Conservation (phyloP, 2,797 vertebrate species). For the Myripristis murdjan region DNA sequence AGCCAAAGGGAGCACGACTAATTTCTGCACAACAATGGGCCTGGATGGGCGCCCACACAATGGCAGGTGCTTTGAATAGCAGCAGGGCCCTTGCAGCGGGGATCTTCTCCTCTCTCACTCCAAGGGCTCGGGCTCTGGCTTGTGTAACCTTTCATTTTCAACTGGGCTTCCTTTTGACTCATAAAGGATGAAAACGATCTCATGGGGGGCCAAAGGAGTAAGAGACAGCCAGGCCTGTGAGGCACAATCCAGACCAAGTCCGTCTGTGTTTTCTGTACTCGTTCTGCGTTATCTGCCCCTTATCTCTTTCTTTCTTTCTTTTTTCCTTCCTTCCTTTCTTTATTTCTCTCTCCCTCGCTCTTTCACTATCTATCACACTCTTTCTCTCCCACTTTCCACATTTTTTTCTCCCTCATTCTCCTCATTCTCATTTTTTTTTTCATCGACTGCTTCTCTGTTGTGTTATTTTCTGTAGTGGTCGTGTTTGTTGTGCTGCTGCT, state of each 20-base stretch:
- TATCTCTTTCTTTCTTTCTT: slow-evolving; percentile 12
- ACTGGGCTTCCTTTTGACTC: slow-evolving; percentile 85
- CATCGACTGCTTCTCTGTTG: slow-evolving; percentile 52
- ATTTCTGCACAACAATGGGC: slow-evolving; percentile 84
- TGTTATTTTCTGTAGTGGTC: slow-evolving; percentile 63
- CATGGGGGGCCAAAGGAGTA: slow-evolving; percentile 76
- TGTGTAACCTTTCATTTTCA: slow-evolving; percentile 87
- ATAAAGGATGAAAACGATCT: slow-evolving; percentile 89
- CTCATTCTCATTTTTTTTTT: slow-evolving; percentile 15
- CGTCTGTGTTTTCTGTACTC: slow-evolving; percentile 44
- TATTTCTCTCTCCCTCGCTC: slow-evolving; percentile 28
- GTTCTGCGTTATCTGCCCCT: slow-evolving; percentile 8
- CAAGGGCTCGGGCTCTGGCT: slow-evolving; percentile 76
- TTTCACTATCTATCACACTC: slow-evolving; percentile 32
- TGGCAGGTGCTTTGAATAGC: slow-evolving; percentile 88
- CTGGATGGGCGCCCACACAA: slow-evolving; percentile 86
- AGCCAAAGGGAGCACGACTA: slow-evolving; percentile 84
- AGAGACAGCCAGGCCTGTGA: slow-evolving; percentile 77
- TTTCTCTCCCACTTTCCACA: slow-evolving; percentile 2
- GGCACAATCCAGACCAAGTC: slow-evolving; percentile 71
- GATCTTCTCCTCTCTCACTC: slow-evolving; percentile 82
- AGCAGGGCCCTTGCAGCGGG: slow-evolving; percentile 81
- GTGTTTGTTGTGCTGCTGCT: slow-evolving; percentile 78
- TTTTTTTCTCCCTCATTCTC: neutral
- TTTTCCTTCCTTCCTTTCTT: slow-evolving; percentile 31